Evolutionary conservation across 2,113 vertebrate species (phyloP).

Genomic region (Antechinus flavipes): DNA sequence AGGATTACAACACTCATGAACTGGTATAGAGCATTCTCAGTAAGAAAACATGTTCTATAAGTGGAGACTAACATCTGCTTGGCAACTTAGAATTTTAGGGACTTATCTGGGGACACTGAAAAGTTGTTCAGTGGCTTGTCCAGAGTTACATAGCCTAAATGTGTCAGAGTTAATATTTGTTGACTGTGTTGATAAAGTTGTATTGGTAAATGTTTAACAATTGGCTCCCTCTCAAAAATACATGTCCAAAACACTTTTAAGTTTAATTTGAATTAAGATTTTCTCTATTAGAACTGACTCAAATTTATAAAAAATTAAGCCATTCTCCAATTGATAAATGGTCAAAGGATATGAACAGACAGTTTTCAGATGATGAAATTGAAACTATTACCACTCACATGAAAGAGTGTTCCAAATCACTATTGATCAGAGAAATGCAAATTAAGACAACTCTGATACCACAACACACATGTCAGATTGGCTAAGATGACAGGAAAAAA

Average conservation of each 20-base stretch:
- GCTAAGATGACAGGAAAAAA: too few relatives aligned
- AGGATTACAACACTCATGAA: background rate
- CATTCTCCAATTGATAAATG: too few relatives aligned
- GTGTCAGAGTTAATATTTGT: background rate
- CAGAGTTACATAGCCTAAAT: background rate
- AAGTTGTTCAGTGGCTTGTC: background rate
- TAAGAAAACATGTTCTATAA: background rate
- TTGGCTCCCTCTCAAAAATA: background rate
- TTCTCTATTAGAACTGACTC: background rate
- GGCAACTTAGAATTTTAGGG: background rate
- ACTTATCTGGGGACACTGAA: background rate
- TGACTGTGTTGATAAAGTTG: background rate
- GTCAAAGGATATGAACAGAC: too few relatives aligned
- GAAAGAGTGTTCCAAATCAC: too few relatives aligned
- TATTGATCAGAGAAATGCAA: too few relatives aligned
- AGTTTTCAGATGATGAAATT: too few relatives aligned
- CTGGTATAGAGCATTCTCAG: background rate
- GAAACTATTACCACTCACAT: too few relatives aligned
- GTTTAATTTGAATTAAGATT: background rate
- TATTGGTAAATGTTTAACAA: background rate
- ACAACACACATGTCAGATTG: too few relatives aligned
- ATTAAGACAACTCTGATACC: too few relatives aligned
- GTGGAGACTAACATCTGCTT: background rate
- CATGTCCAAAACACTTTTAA: background rate
- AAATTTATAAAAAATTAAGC: too few relatives aligned